Conservation (phyloP, 2,888 invertebrate species). For the Schrankia costaestrigalis region DNA sequence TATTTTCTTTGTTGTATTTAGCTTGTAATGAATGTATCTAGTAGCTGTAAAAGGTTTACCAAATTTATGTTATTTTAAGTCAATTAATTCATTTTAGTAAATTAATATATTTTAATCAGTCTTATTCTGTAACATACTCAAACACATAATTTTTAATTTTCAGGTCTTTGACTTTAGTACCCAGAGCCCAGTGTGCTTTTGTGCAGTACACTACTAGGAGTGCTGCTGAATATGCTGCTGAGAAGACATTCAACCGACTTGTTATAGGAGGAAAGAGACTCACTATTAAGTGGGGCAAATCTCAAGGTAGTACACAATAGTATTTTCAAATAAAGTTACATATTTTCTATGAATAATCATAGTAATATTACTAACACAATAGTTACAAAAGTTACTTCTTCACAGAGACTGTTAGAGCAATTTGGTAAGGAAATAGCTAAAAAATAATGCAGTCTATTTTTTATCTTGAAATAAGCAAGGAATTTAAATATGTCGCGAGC, state of each 20-base stretch:
- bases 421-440: no score
- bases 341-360: no score
- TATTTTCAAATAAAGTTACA: no score
- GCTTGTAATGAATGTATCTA: no score
- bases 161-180: constrained; percentile 91
- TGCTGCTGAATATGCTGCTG: constrained; percentile 96
- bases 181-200: constrained; percentile 97
- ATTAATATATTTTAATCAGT: not conserved
- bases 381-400: no score
- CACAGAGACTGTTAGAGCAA: no score
- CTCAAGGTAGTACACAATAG: constrained; percentile 85
- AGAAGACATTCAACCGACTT: constrained; percentile 97
- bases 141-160: constrained; percentile 7
- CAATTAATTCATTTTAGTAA: not conserved
- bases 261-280: constrained; percentile 90
- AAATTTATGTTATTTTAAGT: not conserved
- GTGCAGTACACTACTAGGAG: constrained; percentile 95
- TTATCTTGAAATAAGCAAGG: no score
- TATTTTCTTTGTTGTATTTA: no score
- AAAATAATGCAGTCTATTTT: no score
- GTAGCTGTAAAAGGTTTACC: no score
- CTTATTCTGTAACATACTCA: not conserved
- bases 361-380: no score
- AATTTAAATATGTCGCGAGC: no score
- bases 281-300: constrained; percentile 99